Base-by-base conservation (phyloP, 2,888 invertebrate genomes). In the Hemaris fuciformis region DNA sequence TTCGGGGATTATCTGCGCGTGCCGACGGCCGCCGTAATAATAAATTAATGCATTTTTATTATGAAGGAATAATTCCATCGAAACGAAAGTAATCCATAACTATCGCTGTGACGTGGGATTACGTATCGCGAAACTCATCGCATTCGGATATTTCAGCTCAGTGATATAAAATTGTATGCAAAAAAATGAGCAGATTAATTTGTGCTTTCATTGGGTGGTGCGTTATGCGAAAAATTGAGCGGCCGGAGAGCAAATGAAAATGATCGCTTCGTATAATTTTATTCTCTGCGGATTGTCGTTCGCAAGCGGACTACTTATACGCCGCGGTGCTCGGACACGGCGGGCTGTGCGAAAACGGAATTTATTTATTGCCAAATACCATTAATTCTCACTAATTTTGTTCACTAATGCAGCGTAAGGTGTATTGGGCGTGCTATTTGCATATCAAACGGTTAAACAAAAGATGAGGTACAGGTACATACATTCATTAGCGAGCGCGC, bases 151-250 rank as follows among this genome's bases (percentile, higher is more conserved):
- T 89, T 87, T 87, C 85, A 73, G 79, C 82, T 80, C 87, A 89
- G 86, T 91, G 77, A 91, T 91, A 90, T 89, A 87, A 91, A 91
- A 89, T 91, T 89, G 87, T 83, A 87, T 85, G 84, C 86, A 88
- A 92, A 91, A 73, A 91, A 91, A 91, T 92, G 89, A 91, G 89
- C 81, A 91, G 91, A 92, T 92, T 92, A 92, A 92, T 91, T 91
- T 91, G 84, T 86, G 80, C 89, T 90, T 91, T 86, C 90, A 90
- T 91, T 85, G 89, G 86, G 80, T 77, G 83, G 88, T 88, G 88
- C 91, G 88, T 86, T 89, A 83, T 89, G 91, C 91, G 92, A 92
- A 88, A 92, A 92, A 92, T 92, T 92, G 92, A 80, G 82, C 82
- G 84, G 70, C 76, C 85, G 71, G 83, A 78, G 79, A 81, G 81